phyloP scores from a whole-genome alignment of 2,797 vertebrate species.

The Cynopterus sphinx region DNA sequence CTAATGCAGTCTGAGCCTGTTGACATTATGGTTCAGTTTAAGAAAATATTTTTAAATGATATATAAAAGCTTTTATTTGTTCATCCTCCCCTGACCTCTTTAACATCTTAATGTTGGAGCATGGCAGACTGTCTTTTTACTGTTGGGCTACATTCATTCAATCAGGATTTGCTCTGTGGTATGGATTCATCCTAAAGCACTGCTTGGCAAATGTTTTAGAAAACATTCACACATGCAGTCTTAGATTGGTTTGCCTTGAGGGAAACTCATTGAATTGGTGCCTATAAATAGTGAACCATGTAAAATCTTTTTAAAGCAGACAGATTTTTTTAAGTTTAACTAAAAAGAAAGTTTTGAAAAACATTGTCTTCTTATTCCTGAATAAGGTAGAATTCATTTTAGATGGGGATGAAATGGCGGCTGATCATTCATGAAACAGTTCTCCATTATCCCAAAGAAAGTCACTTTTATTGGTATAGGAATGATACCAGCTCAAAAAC shows the following conservation, averaged over 20 bases:
- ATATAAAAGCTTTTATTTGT: background rate
- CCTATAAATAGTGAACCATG: background rate
- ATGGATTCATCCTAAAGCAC: background rate
- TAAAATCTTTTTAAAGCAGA: constrained; percentile 3
- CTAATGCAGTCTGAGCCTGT: background rate
- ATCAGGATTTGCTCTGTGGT: background rate
- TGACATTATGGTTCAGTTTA: background rate
- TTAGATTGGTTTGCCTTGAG: background rate
- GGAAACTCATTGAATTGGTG: background rate
- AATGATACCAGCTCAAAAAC: background rate
- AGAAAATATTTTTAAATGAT: background rate
- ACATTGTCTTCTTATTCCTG: background rate
- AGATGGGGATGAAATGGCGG: background rate
- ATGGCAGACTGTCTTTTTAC: background rate
- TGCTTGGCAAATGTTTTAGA: background rate
- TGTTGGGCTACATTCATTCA: background rate
- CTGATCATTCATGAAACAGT: background rate
- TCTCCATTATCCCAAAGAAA: background rate
- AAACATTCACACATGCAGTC: background rate
- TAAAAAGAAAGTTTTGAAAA: background rate
- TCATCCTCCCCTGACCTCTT: background rate
- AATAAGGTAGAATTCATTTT: background rate
- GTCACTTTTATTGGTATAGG: background rate
- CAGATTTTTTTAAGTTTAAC: background rate
- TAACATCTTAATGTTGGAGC: background rate